Evolutionary conservation across 1,140 invertebrate species (phyloP).

Genomic region (Rhopalosiphum padi): DNA sequence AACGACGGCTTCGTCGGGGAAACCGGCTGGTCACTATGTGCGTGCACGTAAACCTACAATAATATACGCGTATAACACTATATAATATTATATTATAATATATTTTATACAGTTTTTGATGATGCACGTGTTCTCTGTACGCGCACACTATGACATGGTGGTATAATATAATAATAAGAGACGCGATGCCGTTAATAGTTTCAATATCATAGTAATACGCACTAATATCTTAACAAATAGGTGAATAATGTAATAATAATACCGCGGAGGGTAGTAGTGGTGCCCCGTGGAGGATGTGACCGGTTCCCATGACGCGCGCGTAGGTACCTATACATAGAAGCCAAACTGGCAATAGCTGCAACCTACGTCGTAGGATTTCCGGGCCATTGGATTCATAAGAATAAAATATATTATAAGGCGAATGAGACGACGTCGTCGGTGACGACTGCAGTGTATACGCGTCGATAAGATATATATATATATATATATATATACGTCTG

Average conservation of each 20-base stretch:
- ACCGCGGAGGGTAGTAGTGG: neutral
- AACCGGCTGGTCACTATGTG: too few species aligned
- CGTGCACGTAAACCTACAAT: too few species aligned
- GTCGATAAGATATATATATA: neutral
- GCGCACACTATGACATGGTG: too few species aligned
- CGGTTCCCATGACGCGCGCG: slow-evolving; percentile 45
- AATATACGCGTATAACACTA: too few species aligned
- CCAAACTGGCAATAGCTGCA: neutral
- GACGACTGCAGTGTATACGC: neutral
- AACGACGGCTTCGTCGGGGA: too few species aligned
- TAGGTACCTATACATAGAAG: neutral
- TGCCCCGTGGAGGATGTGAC: slow-evolving; percentile 27
- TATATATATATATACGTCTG: neutral
- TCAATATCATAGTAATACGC: neutral
- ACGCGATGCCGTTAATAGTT: neutral
- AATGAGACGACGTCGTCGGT: neutral
- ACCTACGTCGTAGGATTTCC: slow-evolving; percentile 32
- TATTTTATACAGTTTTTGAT: neutral
- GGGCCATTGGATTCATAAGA: slow-evolving; percentile 45
- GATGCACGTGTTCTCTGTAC: neutral
- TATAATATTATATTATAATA: too few species aligned
- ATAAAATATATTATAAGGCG: slow-evolving; percentile 3
- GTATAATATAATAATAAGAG: neutral
- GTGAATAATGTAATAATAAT: neutral
- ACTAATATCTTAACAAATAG: neutral